phyloP scores from a whole-genome alignment of 92 coral and sea anemone genomes.

The Palythoa caribaeorum region DNA sequence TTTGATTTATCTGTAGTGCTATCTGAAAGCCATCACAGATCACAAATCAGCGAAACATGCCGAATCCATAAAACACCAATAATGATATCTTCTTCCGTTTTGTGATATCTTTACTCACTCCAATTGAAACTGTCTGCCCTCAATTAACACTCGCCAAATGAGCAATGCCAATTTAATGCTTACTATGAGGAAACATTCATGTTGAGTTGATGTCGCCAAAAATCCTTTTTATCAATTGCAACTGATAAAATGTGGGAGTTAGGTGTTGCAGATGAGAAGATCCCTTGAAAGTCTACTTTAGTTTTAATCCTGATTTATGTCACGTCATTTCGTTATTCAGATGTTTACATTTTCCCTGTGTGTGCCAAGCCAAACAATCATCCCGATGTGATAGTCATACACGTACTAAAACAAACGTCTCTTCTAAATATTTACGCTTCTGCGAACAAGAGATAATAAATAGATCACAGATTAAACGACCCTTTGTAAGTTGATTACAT shows the following conservation, averaged over 20 bases:
- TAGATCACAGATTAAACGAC: slow-evolving; percentile 50
- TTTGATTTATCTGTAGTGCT: slow-evolving; percentile 19
- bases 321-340: neutral
- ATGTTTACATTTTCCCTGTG: slow-evolving; percentile 31
- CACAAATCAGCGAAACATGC: slow-evolving; percentile 45
- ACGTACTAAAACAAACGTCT: slow-evolving; percentile 70
- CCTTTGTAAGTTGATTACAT: slow-evolving; percentile 57
- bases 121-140: slow-evolving; percentile 39
- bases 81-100: slow-evolving; percentile 42
- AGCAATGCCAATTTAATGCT: slow-evolving; percentile 6
- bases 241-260: slow-evolving; percentile 6
- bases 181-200: neutral
- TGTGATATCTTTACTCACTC: slow-evolving; percentile 9
- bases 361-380: slow-evolving; percentile 55
- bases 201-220: slow-evolving; percentile 38
- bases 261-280: neutral
- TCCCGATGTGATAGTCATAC: slow-evolving; percentile 57
- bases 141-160: slow-evolving; percentile 32
- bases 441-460: slow-evolving; percentile 70
- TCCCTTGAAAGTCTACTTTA: neutral
- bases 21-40: slow-evolving; percentile 40
- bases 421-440: slow-evolving; percentile 73
- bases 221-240: slow-evolving; percentile 1
- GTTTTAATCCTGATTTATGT: neutral
- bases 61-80: slow-evolving; percentile 44